Base-by-base conservation (phyloP, 2,113 vertebrate genomes). In the Notarius lentiginosus region DNA sequence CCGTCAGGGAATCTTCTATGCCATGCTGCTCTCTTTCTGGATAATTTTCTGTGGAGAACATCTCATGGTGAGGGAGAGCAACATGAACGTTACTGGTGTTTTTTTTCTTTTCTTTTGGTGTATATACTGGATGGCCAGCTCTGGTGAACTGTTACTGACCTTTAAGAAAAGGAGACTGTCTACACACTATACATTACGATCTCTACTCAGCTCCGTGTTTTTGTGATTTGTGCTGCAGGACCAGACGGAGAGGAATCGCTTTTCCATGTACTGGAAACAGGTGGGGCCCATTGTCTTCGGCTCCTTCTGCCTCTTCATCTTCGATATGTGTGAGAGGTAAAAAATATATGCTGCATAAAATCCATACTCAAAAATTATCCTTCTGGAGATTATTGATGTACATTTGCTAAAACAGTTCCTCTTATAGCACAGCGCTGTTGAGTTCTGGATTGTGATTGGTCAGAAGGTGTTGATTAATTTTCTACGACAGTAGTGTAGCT, bases 31-130 rank as follows among this genome's bases (percentile, higher is more conserved):
- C 30, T 99, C 97, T 0, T 99, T 99, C 90, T 99, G 98, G 98
- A 98, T 99, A 93, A 97, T 99, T 93, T 99, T 99, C 94, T 99
- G 98, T 0, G 98, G 98, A 24, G 98, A 99, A 93, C 98, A 99
- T 93, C 97, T 99, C 93, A 99, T 99, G 98, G 98, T 99, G n/a
- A 83, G 70, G 4, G 20, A 61, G 56, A 51, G 12, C 58, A 30
- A 68, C 27, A 41, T 10, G 14, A 14, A 30, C 1, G 4, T 34
- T 22, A 2, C 5, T 70, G n/a, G 65, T 27, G n/a, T 6, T 0
- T 1, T 34, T 70, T 51, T 41, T 41, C 3, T 41, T 41, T 41
- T 34, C 3, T 41, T 41, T 41, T 41, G 0, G 75, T 55, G n/a
- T 34, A 79, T 3, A 34, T 61, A 2, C 2, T 41, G 0, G 2